phyloP scores from a whole-genome alignment of 1,140 invertebrate genomes.

The Linepithema humile region DNA sequence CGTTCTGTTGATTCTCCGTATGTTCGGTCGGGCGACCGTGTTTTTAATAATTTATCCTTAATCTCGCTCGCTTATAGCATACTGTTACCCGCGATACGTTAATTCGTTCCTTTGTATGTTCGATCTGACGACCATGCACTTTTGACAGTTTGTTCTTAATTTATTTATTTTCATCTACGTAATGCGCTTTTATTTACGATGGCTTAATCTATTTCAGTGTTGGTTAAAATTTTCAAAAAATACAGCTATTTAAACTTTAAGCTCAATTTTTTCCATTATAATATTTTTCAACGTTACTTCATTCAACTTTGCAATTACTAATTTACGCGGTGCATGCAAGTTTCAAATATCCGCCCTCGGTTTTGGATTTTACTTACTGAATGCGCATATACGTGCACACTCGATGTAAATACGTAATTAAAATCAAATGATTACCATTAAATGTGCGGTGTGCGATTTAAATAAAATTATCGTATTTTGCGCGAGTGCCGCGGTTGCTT shows the following conservation, averaged over 20 bases:
- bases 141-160: neutral
- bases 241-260: neutral
- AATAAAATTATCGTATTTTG: slow-evolving; percentile 52
- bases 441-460: slow-evolving; percentile 42
- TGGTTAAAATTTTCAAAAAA: neutral
- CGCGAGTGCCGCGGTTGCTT: slow-evolving; percentile 25
- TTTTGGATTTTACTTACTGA: slow-evolving; percentile 15
- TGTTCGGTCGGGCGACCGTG: neutral
- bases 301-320: neutral
- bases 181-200: neutral
- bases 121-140: too few relatives aligned
- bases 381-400: neutral
- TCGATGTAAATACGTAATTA: slow-evolving; percentile 44
- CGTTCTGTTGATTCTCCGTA: neutral
- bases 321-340: neutral
- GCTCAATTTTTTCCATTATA: neutral
- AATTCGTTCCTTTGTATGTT: neutral
- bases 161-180: neutral
- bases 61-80: neutral
- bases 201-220: neutral
- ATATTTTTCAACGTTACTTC: neutral
- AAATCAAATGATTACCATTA: slow-evolving; percentile 49
- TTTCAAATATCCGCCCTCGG: slow-evolving; percentile 11
- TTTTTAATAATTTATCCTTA: neutral
- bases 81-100: neutral